Evolutionary conservation across 2,113 vertebrate genomes (phyloP), one percentile per base, ranked within the genome.

Genomic region (Heliornis fulica): DNA sequence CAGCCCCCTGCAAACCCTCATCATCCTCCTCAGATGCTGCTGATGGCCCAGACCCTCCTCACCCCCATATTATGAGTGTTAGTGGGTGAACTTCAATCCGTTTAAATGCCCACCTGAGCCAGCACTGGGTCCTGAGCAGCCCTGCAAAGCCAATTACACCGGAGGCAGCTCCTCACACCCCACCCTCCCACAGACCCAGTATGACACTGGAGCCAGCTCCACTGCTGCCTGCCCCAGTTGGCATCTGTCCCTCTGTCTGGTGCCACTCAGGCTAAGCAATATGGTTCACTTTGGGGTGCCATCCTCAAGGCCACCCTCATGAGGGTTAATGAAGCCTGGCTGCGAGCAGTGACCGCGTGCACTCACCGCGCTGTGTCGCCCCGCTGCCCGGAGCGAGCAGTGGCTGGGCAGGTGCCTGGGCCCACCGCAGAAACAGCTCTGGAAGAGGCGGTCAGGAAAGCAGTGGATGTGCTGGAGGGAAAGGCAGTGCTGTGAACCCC

Each of bases 11-110:
- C 53, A 68, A 69, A 53, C 38, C 14, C 29, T 63, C 4, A 0
- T 9, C 41, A 6, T 10, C 45, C 11, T 23, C 66, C 40, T 22
- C 15, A 61, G 59, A 28, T 0, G 6, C 82, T 56, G 54, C 71
- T 9, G 46, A 2, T 3, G 48, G n/a, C 45, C 59, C 84, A 81
- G 71, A 15, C 60, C 41, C 41, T 87, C 34, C 36, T 56, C 2
- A 1, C 28, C 15, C 48, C 57, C 9, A 8, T 2, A 7, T 31
- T 21, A 7, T 2, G 0, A 1, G 25, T 60, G 15, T 15, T 3
- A 12, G 2, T 0, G 34, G 56, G 72, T 51, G 74, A 59, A 40
- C 34, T 19, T 34, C 56, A 56, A 4, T 1, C 31, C 29, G 9
- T 36, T 11, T 14, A 2, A 63, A 51, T 14, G 10, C 15, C n/a